phyloP scores from a whole-genome alignment of 2,113 vertebrate species.

The Halcyon malimbica region DNA sequence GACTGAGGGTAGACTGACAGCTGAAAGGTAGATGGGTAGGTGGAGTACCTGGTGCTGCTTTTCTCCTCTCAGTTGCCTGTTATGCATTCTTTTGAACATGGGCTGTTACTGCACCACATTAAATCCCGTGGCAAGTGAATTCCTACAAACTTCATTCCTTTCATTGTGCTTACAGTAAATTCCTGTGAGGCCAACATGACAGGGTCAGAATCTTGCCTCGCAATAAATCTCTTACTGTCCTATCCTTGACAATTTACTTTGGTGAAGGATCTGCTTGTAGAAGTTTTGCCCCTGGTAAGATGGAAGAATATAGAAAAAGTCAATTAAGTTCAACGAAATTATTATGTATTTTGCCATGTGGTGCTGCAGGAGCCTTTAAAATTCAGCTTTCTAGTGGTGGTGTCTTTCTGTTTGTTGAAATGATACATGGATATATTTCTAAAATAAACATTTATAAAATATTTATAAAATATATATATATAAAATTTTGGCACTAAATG shows the following conservation, averaged over 20 bases:
- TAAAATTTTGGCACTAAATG: not conserved
- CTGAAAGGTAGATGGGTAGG: not conserved
- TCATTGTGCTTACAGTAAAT: not conserved
- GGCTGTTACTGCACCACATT: not conserved
- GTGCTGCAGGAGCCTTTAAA: not conserved
- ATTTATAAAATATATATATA: not conserved
- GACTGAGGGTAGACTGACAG: not conserved
- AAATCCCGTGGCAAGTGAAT: not conserved
- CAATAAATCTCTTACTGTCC: not conserved
- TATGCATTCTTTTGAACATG: not conserved
- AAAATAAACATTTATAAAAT: not conserved
- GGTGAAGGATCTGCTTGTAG: not conserved
- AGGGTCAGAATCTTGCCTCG: not conserved
- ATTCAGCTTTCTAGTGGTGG: not conserved
- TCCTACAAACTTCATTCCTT: not conserved
- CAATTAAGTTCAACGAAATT: not conserved
- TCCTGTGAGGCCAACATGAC: not conserved
- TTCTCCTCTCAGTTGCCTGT: not conserved
- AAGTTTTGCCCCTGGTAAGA: not conserved
- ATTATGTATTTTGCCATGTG: not conserved
- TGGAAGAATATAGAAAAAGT: not conserved
- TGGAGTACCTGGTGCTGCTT: not conserved
- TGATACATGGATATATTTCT: not conserved
- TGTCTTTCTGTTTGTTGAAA: not conserved
- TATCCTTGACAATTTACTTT: not conserved